Conservation (phyloP, 2,797 vertebrate genomes). For the Trachops cirrhosus region DNA sequence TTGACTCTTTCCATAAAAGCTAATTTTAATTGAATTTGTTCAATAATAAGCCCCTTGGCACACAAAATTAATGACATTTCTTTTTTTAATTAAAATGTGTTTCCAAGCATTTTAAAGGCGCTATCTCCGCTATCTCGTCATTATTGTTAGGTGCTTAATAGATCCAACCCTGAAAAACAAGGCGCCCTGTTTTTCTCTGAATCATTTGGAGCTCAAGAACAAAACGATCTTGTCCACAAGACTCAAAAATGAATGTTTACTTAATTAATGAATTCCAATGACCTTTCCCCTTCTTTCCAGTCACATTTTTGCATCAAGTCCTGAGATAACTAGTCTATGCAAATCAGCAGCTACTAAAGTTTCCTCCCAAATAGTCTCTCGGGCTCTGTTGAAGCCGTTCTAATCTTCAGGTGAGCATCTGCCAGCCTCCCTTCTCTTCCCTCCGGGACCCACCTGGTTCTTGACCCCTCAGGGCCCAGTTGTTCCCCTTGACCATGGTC, state of each 20-base stretch:
- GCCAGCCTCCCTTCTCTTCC: background rate
- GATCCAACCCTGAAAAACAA: background rate
- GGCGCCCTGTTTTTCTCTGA: constrained; percentile 15
- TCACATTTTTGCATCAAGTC: background rate
- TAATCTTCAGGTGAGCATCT: background rate
- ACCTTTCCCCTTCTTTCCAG: background rate
- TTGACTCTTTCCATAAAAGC: constrained; percentile 36
- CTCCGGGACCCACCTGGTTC: background rate
- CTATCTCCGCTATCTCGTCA: background rate
- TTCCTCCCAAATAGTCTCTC: background rate
- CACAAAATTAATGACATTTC: constrained; percentile 6
- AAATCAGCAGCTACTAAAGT: background rate
- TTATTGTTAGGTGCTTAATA: background rate
- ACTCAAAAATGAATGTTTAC: background rate
- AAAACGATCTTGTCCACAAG: background rate
- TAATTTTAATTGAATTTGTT: constrained; percentile 22
- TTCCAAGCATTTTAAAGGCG: constrained; percentile 6
- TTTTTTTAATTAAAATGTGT: background rate
- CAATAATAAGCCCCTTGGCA: constrained; percentile 5
- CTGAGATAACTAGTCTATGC: background rate
- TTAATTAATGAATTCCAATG: constrained; percentile 12
- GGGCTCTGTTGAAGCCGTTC: background rate
- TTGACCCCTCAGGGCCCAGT: background rate
- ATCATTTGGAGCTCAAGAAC: background rate
- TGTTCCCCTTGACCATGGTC: background rate